Evolutionary conservation across 2,797 vertebrate species (phyloP), one percentile per base, ranked within the genome.

Genomic region (Hipposideros larvatus): DNA sequence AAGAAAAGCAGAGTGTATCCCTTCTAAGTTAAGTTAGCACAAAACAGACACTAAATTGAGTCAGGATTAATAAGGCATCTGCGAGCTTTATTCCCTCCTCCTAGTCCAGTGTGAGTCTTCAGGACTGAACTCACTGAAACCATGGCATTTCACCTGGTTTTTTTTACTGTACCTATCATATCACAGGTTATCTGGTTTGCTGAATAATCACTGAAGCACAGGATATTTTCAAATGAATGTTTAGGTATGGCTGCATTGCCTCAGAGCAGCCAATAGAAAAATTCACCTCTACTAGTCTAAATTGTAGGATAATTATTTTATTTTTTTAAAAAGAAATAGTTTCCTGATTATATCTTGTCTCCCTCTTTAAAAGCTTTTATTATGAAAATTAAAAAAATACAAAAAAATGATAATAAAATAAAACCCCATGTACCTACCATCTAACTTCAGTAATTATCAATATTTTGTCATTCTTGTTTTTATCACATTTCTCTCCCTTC

Each of bases 191-290:
- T 37, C 74, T 70, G n/a, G 16, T 82, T 91, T 85, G 2, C 68
- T 53, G 37, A 83, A 84, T 66, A 79, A 80, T 74, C 61, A 24
- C 18, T 22, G 63, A 84, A 48, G 43, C 43, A 65, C 4, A 48
- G 22, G 41, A 59, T 59, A 16, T 80, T 94, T 96, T 97, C 87
- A 89, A 80, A 87, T 75, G 48, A 95, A 94, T 21, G 87, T 80
- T 87, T 57, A 86, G 66, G n/a, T 51, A 61, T 79, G 59, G 21
- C 48, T 96, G 21, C 51, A 83, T 68, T 57, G 37, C 57, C n/a
- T 63, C 68, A 74, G 48, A 34, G 48, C 22, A 63, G 18, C 68
- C 80, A 77, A 31, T 75, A 88, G 74, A 91, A 94, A 71, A 86
- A 53, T 43, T 73, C 16, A 75, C 11, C 21, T 87, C 61, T 66